These are phyloP conservation scores for Lophotriccus pileatus DNA, from an alignment of 2,797 vertebrate species.

Conservation along the genomic window DNA sequence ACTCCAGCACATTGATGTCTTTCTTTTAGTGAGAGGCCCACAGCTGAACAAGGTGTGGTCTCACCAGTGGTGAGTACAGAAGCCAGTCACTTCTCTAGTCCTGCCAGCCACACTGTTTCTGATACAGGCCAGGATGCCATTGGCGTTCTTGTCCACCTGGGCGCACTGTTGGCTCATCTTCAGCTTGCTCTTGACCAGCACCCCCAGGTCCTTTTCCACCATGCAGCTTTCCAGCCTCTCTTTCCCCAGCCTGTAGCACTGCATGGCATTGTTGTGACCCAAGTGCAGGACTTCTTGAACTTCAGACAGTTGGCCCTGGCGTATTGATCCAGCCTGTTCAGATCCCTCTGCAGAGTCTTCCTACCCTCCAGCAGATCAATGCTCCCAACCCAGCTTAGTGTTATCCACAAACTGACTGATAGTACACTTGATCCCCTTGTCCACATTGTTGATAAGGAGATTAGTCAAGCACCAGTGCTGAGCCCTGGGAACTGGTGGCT, in stretches of 20 bases:
- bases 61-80: neutral
- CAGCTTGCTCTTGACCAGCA: neutral
- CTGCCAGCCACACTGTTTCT: neutral
- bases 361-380: neutral
- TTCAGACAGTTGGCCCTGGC: neutral
- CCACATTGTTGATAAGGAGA: neutral
- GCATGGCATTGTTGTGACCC: neutral
- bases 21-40: neutral
- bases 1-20: neutral
- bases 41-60: neutral
- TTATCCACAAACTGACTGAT: neutral
- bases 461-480: neutral
- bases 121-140: neutral
- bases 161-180: neutral
- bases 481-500: neutral
- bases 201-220: neutral
- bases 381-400: neutral
- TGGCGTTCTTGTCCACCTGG: neutral
- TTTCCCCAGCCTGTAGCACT: neutral
- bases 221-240: neutral
- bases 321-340: neutral
- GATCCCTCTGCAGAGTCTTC: neutral
- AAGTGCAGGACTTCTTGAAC: neutral
- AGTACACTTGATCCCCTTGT: neutral
- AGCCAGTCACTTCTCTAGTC: neutral